phyloP scores from a whole-genome alignment of 2,888 invertebrate genomes.

The Drosophila melanocephala region DNA sequence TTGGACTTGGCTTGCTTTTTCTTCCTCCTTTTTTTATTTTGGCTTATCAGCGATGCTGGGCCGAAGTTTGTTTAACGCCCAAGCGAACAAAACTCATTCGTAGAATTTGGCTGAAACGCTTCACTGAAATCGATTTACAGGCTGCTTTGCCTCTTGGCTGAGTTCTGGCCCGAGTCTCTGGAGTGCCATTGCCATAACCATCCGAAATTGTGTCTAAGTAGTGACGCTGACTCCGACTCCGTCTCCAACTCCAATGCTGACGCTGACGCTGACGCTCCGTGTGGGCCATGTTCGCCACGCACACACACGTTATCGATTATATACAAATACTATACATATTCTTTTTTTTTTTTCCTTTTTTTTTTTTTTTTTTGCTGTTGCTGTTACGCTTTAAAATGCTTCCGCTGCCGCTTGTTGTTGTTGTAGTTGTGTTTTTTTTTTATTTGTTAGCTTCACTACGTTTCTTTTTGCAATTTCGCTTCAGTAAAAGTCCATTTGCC shows the following conservation, averaged over 20 bases:
- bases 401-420: constrained; percentile 54
- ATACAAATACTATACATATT: constrained; percentile 22
- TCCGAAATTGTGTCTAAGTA: constrained; percentile 84
- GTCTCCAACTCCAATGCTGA: constrained; percentile 12
- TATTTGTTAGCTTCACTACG: constrained; percentile 2
- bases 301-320: constrained; percentile 73
- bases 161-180: constrained; percentile 65
- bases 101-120: constrained; percentile 71
- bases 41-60: constrained; percentile 72
- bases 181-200: constrained; percentile 83
- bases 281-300: constrained; percentile 46
- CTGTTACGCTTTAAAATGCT: constrained; percentile 78
- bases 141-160: constrained; percentile 25
- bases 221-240: constrained; percentile 43
- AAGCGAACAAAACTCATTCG: constrained; percentile 67
- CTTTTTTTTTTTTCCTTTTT: constrained; percentile 49
- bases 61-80: constrained; percentile 66
- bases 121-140: constrained; percentile 72
- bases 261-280: constrained; percentile 18
- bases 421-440: constrained; percentile 34
- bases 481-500: constrained; percentile 73
- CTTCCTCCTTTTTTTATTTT: constrained; percentile 5
- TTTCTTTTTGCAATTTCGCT: constrained; percentile 63
- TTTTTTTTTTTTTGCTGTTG: constrained; percentile 41
- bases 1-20: constrained; percentile 11